Base-by-base conservation (phyloP, 2,113 vertebrate genomes). In the Phrynosoma platyrhinos region DNA sequence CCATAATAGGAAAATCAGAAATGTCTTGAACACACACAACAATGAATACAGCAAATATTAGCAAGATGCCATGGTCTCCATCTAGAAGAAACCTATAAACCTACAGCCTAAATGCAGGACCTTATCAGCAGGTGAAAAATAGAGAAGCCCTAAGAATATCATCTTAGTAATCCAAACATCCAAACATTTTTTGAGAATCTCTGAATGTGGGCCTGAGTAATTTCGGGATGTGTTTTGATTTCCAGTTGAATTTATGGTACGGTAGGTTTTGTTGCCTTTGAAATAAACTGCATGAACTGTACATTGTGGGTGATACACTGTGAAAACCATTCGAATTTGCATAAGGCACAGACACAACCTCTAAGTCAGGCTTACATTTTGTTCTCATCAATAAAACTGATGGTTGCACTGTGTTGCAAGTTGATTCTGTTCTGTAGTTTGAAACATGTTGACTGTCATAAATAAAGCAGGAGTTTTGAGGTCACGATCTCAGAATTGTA, bases 331-430 rank as follows among this genome's bases (percentile, higher is more conserved):
- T 53, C 20, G 13, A 18, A 55, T 30, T 52, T 55, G 5, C 47
- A n/a, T 79, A 14, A 79, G 30, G 52, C 55, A 27, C 27, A 30
- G 52, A n/a, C 6, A 3, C 14, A 10, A 25, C 5, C 30, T n/a
- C 25, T 10, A 78, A 47, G 42, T 12, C 14, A 55, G 25, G 8
- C 47, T 79, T 76, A 40, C 32, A 36, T 32, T 47, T 47, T 47
- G 47, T 47, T 47, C 36, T 74, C 72, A 74, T 16, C 14, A 74
- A 36, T 74, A 74, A 32, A 74, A 36, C n/a, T 75, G 18, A 40
- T 13, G 42, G 42, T 78, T 30, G 40, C 25, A 40, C 23, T 3
- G 10, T 23, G 18, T 0, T 84, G 0, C 2, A 80, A n/a, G 13
- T 82, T 36, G 75, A 14, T 79, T 14, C n/a, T 32, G 1, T 5